Evolutionary conservation across 2,888 invertebrate species (phyloP).

Genomic region (Drosophila putrida): DNA sequence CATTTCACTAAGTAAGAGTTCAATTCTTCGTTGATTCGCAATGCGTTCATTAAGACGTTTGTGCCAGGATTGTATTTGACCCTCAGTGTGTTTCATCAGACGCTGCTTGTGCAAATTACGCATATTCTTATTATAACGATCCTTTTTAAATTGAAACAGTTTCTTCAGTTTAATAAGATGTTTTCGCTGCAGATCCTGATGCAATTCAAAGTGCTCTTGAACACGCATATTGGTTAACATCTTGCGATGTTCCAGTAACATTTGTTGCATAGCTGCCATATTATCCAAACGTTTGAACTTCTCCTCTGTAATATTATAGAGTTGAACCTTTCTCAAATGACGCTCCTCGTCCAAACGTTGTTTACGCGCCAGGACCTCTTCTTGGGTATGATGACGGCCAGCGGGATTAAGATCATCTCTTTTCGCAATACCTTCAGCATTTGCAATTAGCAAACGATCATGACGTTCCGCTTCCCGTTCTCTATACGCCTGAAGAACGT

Average conservation of each 20-base stretch:
- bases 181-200: constrained; percentile 79
- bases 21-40: constrained; percentile 67
- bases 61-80: constrained; percentile 78
- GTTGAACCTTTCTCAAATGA: constrained; percentile 58
- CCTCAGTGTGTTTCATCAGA: constrained; percentile 52
- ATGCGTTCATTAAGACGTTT: constrained; percentile 80
- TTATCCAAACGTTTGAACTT: constrained; percentile 69
- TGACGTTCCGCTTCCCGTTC: constrained; percentile 75
- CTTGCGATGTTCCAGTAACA: constrained; percentile 72
- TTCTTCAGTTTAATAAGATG: constrained; percentile 83
- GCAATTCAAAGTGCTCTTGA: constrained; percentile 66
- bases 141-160: constrained; percentile 79
- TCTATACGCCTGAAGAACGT: constrained; percentile 85
- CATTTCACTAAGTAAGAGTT: constrained; percentile 50
- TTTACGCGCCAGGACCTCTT: constrained; percentile 74
- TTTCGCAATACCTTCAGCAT: constrained; percentile 82
- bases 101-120: constrained; percentile 57
- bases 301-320: constrained; percentile 61
- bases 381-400: constrained; percentile 62
- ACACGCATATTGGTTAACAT: constrained; percentile 71
- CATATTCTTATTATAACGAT: constrained; percentile 76
- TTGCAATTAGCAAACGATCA: constrained; percentile 78
- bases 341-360: constrained; percentile 56
- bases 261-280: constrained; percentile 55
- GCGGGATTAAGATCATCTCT: constrained; percentile 70